Conservation (phyloP, 2,797 vertebrate genomes). For the Sciurus vulgaris region DNA sequence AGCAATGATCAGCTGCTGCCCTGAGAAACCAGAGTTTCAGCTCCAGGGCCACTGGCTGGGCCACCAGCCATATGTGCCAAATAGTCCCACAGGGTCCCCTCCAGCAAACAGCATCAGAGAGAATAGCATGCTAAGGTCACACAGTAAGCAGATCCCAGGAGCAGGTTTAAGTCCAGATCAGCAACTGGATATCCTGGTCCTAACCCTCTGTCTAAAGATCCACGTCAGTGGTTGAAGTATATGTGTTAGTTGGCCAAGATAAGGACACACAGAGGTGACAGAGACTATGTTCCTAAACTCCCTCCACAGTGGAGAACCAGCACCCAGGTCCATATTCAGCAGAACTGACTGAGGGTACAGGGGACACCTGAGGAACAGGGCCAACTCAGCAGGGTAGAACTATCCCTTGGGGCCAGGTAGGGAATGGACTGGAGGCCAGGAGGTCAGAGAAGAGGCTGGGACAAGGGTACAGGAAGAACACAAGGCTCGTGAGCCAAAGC, state of each 20-base stretch:
- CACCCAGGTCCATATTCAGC: neutral
- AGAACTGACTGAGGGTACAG: neutral
- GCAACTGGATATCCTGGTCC: neutral
- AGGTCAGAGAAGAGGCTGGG: neutral
- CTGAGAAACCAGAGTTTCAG: neutral
- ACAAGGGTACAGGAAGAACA: neutral
- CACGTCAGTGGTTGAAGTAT: neutral
- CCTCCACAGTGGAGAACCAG: neutral
- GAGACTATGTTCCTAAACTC: neutral
- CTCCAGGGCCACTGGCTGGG: neutral
- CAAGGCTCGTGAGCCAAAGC: neutral
- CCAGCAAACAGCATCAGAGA: neutral
- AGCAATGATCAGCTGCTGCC: neutral
- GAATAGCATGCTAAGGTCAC: neutral
- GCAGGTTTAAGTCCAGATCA: neutral
- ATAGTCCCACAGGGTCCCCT: neutral
- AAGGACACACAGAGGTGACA: too few relatives aligned
- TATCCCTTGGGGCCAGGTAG: neutral
- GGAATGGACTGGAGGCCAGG: neutral
- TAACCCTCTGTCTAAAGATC: neutral
- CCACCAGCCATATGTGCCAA: accelerated
- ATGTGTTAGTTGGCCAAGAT: too few relatives aligned
- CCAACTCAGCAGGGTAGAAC: neutral
- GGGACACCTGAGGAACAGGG: neutral
- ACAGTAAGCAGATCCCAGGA: neutral